phyloP scores from a whole-genome alignment of 2,113 vertebrate genomes.

The Regulus satrapa region DNA sequence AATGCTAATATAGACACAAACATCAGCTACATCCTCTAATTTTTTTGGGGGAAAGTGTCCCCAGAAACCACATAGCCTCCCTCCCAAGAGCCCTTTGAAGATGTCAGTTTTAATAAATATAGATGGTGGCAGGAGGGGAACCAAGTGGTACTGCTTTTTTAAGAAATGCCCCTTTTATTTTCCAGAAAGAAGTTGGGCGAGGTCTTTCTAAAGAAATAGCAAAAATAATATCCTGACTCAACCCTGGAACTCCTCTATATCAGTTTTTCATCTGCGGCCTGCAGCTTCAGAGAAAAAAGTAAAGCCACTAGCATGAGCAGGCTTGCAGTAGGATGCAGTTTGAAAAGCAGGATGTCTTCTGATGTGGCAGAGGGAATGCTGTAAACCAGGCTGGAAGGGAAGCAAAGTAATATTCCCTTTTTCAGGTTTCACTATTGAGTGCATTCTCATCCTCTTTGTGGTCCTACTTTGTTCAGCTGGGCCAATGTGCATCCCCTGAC shows the following conservation, averaged over 20 bases:
- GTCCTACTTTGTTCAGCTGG: neutral
- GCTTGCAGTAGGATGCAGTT: neutral
- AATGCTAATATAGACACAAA: neutral
- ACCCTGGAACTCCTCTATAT: neutral
- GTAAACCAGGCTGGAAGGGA: neutral
- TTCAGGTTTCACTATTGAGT: fast-evolving
- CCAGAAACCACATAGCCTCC: neutral
- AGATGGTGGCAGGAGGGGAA: neutral
- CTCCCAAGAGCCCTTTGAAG: neutral
- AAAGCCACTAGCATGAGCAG: neutral
- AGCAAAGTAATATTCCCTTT: neutral
- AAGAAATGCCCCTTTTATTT: neutral
- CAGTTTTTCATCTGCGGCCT: neutral
- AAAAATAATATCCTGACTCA: neutral
- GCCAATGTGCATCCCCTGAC: neutral
- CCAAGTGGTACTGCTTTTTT: neutral
- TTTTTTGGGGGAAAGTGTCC: neutral
- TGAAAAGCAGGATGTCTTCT: neutral
- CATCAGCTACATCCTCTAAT: neutral
- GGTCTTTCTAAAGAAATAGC: neutral
- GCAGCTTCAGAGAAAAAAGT: neutral
- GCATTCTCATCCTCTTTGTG: neutral
- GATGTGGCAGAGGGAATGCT: neutral
- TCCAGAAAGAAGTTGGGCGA: neutral
- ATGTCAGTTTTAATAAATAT: neutral